phyloP scores from a whole-genome alignment of 2,797 vertebrate genomes.

The Premnoplex brunnescens region DNA sequence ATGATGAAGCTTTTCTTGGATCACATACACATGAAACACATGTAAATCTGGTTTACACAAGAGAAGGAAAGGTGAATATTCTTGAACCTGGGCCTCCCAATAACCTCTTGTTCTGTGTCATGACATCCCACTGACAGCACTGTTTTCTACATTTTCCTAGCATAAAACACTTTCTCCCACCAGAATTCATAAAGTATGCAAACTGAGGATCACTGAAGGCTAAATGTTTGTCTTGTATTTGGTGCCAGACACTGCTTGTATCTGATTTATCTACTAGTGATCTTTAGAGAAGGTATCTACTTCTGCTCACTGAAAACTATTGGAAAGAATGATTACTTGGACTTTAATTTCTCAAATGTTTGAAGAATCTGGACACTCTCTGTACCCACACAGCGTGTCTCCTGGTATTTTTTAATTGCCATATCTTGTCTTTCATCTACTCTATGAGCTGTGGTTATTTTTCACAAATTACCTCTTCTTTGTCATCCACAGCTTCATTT shows the following conservation, averaged over 20 bases:
- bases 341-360: not conserved
- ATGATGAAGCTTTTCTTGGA: not conserved
- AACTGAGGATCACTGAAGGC: not conserved
- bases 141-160: not conserved
- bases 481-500: constrained; percentile 43
- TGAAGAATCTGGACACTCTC: not conserved
- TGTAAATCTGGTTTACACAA: not conserved
- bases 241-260: not conserved
- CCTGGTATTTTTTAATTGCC: constrained; percentile 30
- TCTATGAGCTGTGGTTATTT: constrained; percentile 25
- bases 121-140: not conserved
- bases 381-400: constrained; percentile 2
- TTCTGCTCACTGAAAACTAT: not conserved
- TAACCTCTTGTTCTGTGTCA: not conserved
- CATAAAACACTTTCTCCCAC: not conserved
- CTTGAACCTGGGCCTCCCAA: not conserved
- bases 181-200: not conserved
- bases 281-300: not conserved
- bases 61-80: not conserved
- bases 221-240: not conserved
- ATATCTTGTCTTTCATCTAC: constrained; percentile 47
- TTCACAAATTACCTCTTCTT: constrained; percentile 37
- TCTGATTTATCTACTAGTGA: not conserved
- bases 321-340: not conserved
- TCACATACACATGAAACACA: not conserved